Percentiles rank a stretch among this genome's conserved stretches.
phyloP scores from a whole-genome alignment of 2,888 invertebrate species.

The Nemoura dubitans region DNA sequence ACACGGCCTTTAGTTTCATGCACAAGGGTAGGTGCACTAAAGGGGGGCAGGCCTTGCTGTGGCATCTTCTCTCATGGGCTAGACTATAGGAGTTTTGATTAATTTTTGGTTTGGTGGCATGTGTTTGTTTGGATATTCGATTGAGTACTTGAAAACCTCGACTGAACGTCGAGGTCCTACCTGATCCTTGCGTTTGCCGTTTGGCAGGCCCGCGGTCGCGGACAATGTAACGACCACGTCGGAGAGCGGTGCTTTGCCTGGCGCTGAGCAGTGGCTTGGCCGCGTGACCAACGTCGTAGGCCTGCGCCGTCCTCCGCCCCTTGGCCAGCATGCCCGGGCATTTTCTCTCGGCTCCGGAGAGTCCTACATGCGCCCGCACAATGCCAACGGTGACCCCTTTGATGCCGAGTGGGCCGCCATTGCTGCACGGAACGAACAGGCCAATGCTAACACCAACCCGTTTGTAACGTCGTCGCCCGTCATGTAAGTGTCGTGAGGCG shows the following conservation, averaged over 20 bases:
- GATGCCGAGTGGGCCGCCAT: conserved; percentile 85
- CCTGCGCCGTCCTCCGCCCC: conserved; percentile 65
- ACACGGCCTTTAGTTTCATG: too few species aligned
- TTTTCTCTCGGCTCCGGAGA: conserved; percentile 65
- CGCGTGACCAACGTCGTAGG: conserved; percentile 59
- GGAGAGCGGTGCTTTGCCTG: conserved; percentile 66
- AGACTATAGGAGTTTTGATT: too few species aligned
- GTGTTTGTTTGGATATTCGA: too few species aligned
- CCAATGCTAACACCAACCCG: conserved; percentile 67
- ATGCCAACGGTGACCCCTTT: conserved; percentile 71
- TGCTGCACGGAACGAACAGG: conserved; percentile 60
- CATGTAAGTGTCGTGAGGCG: neutral
- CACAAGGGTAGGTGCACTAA: too few species aligned
- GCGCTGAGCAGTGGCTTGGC: conserved; percentile 87
- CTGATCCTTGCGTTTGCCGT: too few species aligned
- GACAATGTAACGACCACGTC: neutral
- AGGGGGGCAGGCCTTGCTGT: too few species aligned
- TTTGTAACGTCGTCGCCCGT: conserved; percentile 59
- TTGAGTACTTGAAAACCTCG: too few species aligned
- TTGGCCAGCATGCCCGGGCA: conserved; percentile 63
- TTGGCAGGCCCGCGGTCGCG: neutral
- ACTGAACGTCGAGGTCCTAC: too few species aligned
- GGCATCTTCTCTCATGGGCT: too few species aligned
- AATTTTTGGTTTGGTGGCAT: too few species aligned
- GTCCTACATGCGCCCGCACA: conserved; percentile 54